phyloP scores from a whole-genome alignment of 2,113 vertebrate genomes.

The Pantherophis guttatus region DNA sequence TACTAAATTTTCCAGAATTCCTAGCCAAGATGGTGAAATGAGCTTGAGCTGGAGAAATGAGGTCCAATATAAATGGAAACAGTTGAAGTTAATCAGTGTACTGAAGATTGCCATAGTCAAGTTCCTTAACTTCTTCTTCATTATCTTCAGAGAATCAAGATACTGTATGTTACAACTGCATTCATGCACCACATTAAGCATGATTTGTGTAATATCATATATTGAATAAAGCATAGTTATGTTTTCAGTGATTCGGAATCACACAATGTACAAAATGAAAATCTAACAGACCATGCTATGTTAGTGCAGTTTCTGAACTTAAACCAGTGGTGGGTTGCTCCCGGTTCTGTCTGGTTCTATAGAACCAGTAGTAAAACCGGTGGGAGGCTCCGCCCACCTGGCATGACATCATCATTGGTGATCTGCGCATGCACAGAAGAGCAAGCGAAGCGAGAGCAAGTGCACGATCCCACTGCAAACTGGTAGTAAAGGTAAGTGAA shows the following conservation, averaged over 20 bases:
- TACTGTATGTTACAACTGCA: not conserved
- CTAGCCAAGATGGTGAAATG: not conserved
- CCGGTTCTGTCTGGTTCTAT: too few species aligned
- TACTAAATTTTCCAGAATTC: not conserved
- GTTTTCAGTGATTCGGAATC: not conserved
- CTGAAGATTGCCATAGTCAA: not conserved
- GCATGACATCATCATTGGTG: too few species aligned
- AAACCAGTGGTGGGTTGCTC: not conserved
- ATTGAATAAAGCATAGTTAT: not conserved
- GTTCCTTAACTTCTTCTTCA: not conserved
- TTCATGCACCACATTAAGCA: not conserved
- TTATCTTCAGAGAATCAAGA: not conserved
- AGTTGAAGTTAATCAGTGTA: not conserved
- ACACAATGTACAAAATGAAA: not conserved
- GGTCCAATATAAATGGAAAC: not conserved
- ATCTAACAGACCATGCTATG: not conserved
- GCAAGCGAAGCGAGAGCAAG: too few species aligned
- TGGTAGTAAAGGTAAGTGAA: too few species aligned
- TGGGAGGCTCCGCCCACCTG: too few species aligned
- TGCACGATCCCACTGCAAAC: too few species aligned
- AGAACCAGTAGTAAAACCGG: too few species aligned
- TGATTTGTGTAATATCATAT: not conserved
- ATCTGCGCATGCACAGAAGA: too few species aligned
- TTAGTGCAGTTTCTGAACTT: not conserved
- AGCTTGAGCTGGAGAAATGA: not conserved